Evolutionary conservation across 2,113 vertebrate species (phyloP).

Genomic region (Cinclus cinclus): DNA sequence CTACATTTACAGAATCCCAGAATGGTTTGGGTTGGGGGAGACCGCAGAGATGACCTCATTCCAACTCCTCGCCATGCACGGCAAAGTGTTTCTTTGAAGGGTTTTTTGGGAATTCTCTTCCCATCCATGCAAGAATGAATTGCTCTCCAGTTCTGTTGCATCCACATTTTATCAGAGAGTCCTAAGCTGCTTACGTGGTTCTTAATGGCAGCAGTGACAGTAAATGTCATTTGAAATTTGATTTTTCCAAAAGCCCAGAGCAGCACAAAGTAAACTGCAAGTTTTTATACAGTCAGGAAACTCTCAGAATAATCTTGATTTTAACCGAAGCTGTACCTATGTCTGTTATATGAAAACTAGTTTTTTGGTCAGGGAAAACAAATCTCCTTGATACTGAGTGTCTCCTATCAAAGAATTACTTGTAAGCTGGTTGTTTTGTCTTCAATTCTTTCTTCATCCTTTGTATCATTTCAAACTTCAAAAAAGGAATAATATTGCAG

Average conservation of each 20-base stretch:
- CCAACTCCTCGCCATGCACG: not conserved
- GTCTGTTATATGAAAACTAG: not conserved
- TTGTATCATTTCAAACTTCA: not conserved
- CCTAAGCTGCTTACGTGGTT: not conserved
- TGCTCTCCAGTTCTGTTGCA: not conserved
- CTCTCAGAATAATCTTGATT: not conserved
- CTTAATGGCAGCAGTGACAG: not conserved
- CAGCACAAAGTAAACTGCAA: not conserved
- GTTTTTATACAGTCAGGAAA: not conserved
- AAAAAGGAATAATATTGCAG: not conserved
- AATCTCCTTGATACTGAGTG: not conserved
- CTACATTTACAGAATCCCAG: not conserved
- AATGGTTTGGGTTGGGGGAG: not conserved
- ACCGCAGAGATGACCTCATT: not conserved
- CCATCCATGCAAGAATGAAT: accelerated
- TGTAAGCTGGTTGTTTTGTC: not conserved
- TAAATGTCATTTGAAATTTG: not conserved
- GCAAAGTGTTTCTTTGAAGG: not conserved
- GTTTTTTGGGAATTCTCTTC: not conserved
- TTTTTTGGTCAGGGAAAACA: not conserved
- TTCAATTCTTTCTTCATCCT: not conserved
- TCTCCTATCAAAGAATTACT: not conserved
- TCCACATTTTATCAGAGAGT: not conserved
- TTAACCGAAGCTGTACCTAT: not conserved
- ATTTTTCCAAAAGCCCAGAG: not conserved